These are phyloP conservation scores for Drosophila prosaltans DNA, from an alignment of 1,140 invertebrate genomes.

Conservation along the genomic window DNA sequence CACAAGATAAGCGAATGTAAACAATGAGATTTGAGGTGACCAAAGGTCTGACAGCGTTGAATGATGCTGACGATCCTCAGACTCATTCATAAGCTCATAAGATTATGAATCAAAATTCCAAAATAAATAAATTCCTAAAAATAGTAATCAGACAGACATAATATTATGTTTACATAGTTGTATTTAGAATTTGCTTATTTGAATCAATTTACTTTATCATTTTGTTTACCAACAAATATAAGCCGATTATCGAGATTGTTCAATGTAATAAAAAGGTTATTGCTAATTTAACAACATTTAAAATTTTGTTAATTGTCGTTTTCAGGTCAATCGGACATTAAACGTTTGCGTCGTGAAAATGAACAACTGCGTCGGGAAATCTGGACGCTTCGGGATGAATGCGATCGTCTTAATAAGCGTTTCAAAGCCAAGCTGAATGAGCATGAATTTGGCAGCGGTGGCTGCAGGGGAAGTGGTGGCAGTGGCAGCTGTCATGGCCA, in stretches of 20 bases:
- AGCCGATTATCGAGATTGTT: too few species aligned
- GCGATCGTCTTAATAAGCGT: slow-evolving; percentile 90
- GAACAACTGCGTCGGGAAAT: slow-evolving; percentile 93
- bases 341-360: slow-evolving; percentile 93
- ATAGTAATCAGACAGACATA: neutral
- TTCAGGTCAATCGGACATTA: slow-evolving; percentile 93
- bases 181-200: too few species aligned
- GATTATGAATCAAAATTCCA: slow-evolving; percentile 15
- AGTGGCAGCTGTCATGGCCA: slow-evolving; percentile 55
- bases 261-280: too few species aligned
- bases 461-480: slow-evolving; percentile 68
- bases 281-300: too few species aligned
- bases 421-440: slow-evolving; percentile 76
- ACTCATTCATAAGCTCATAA: slow-evolving; percentile 2
- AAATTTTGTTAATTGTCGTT: neutral
- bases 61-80: slow-evolving; percentile 16
- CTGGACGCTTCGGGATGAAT: slow-evolving; percentile 93
- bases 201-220: too few species aligned
- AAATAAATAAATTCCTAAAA: neutral
- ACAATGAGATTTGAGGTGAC: slow-evolving; percentile 63
- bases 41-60: slow-evolving; percentile 46
- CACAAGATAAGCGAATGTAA: slow-evolving; percentile 63
- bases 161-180: too few species aligned
- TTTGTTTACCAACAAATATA: too few species aligned
- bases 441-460: slow-evolving; percentile 61